Evolutionary conservation across 2,797 vertebrate species (phyloP).

Genomic region (Sebastes matsubarae): DNA sequence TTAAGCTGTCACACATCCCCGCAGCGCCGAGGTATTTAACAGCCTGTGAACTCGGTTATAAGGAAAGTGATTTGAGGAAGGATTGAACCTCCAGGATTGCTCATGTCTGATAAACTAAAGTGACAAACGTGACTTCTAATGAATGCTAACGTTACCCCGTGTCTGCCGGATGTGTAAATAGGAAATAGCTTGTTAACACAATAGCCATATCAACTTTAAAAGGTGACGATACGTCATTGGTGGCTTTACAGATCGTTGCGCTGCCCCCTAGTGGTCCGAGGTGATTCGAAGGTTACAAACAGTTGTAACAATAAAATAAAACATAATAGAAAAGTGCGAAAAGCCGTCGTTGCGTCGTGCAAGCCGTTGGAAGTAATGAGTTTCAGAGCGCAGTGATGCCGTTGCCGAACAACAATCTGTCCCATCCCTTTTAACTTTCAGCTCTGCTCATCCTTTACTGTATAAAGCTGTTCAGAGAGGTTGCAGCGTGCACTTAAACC

Average conservation of each 20-base stretch:
- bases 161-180: not conserved
- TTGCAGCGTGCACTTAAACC: conserved; percentile 15
- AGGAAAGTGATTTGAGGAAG: not conserved
- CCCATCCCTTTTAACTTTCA: not conserved
- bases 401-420: not conserved
- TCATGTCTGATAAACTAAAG: not conserved
- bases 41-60: not conserved
- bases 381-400: too few relatives aligned
- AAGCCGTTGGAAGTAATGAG: rapidly evolving
- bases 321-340: too few relatives aligned
- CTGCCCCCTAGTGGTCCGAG: not conserved
- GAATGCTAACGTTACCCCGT: not conserved
- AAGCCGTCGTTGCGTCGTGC: too few relatives aligned
- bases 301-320: too few relatives aligned
- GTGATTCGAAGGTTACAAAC: not conserved
- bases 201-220: too few relatives aligned
- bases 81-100: not conserved
- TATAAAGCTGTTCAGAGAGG: not conserved
- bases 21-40: conserved; percentile 2
- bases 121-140: not conserved
- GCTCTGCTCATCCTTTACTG: not conserved
- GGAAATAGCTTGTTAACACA: not conserved
- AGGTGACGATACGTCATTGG: not conserved
- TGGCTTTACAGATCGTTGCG: not conserved
- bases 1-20: conserved; percentile 9